phyloP scores from a whole-genome alignment of 2,888 invertebrate genomes.

The Pyralis farinalis region DNA sequence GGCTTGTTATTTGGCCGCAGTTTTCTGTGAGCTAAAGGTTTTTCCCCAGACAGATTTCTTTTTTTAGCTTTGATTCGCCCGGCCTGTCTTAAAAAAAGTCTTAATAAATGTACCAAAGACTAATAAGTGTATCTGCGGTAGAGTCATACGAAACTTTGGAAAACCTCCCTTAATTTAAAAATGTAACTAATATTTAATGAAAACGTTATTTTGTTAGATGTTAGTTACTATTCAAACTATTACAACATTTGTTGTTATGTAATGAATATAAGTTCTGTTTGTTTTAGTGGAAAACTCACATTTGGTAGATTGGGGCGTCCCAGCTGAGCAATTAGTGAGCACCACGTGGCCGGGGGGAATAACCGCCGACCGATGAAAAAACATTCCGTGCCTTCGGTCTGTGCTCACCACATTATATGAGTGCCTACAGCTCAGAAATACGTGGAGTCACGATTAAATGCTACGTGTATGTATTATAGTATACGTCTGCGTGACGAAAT shows the following conservation, averaged over 20 bases:
- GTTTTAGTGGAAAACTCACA: slow-evolving; percentile 64
- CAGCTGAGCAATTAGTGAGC: slow-evolving; percentile 78
- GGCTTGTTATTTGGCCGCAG: too few species aligned
- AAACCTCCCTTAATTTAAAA: too few species aligned
- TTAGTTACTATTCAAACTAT: not conserved
- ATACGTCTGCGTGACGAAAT: not conserved
- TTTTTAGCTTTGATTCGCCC: too few species aligned
- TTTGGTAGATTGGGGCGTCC: slow-evolving; percentile 55
- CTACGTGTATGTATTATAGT: not conserved
- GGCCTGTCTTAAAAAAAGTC: too few species aligned
- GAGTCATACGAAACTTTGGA: too few species aligned
- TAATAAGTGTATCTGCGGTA: too few species aligned
- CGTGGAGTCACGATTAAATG: not conserved
- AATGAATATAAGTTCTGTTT: slow-evolving; percentile 18
- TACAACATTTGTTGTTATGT: not conserved
- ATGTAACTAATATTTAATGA: too few species aligned
- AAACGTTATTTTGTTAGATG: too few species aligned
- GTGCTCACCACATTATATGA: slow-evolving; percentile 25
- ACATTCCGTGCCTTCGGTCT: slow-evolving; percentile 24
- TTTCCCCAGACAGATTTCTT: too few species aligned
- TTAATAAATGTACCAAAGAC: too few species aligned
- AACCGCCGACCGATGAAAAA: slow-evolving; percentile 50
- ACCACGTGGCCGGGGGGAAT: slow-evolving; percentile 72
- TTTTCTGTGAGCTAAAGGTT: too few species aligned
- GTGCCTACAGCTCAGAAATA: slow-evolving; percentile 16